Conservation (phyloP, 2,797 vertebrate species). For the Neostethus bicornis region DNA sequence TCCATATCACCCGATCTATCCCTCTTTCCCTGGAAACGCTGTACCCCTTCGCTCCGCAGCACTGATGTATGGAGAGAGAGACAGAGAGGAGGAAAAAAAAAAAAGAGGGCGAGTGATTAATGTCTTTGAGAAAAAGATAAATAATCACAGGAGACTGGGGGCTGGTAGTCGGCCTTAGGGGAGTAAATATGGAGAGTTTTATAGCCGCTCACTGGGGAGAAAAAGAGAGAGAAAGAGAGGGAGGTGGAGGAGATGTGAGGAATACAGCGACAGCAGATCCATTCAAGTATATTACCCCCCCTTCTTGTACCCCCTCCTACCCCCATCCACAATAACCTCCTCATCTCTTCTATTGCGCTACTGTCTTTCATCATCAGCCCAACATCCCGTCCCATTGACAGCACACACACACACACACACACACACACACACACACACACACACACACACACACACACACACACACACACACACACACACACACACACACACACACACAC, state of each 20-base stretch:
- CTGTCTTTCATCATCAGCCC: slow-evolving; percentile 79
- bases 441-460: slow-evolving; percentile 44
- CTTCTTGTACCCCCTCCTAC: slow-evolving; percentile 29
- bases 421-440: slow-evolving; percentile 55
- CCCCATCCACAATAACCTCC: slow-evolving; percentile 74
- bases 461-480: slow-evolving; percentile 45
- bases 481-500: too few relatives aligned
- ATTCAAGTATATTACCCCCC: slow-evolving; percentile 79
- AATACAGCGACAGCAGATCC: slow-evolving; percentile 76
- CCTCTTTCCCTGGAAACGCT: slow-evolving; percentile 64
- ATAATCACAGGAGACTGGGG: slow-evolving; percentile 82
- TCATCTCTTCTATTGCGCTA: slow-evolving; percentile 71
- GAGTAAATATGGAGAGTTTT: slow-evolving; percentile 84
- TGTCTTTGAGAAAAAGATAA: slow-evolving; percentile 81
- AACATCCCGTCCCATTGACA: slow-evolving; percentile 69
- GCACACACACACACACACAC: slow-evolving; percentile 47
- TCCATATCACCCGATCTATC: slow-evolving; percentile 73
- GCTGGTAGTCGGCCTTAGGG: slow-evolving; percentile 81
- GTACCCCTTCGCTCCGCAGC: slow-evolving; percentile 50
- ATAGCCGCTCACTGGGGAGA: slow-evolving; percentile 79
- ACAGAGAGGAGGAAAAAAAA: slow-evolving; percentile 24
- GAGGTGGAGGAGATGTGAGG: slow-evolving; percentile 62
- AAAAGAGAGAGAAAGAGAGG: slow-evolving; percentile 61
- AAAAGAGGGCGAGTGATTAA: slow-evolving; percentile 73
- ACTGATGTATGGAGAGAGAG: slow-evolving; percentile 69